These are phyloP conservation scores for Alviniconcha strummeri DNA, from an alignment of 2,888 invertebrate genomes.

Conservation along the genomic window DNA sequence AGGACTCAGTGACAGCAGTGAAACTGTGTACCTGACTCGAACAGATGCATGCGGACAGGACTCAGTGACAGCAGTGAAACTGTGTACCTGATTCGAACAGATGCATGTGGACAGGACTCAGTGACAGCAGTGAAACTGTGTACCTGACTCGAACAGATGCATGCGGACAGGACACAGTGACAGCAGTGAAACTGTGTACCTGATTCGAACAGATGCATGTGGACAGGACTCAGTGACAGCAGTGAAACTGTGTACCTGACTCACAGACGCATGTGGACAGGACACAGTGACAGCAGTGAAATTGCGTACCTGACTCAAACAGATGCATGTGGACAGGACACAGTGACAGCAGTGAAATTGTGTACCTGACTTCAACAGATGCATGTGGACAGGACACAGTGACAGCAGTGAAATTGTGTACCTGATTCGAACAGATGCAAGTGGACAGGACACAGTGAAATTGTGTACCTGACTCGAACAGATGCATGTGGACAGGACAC, in stretches of 20 bases:
- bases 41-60: constrained; percentile 31
- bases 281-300: not conserved
- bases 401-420: not conserved
- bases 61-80: not conserved
- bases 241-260: constrained; percentile 34
- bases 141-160: constrained; percentile 39
- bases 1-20: not conserved
- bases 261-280: constrained; percentile 33
- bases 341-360: not conserved
- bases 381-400: constrained; percentile 21
- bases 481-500: constrained; percentile 30
- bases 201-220: constrained; percentile 37
- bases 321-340: constrained; percentile 29
- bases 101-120: constrained; percentile 23
- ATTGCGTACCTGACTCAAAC: constrained; percentile 37
- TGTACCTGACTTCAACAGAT: constrained; percentile 37
- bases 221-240: not conserved
- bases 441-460: not conserved
- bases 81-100: constrained; percentile 37
- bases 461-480: constrained; percentile 37
- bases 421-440: constrained; percentile 39
- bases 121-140: not conserved
- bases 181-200: constrained; percentile 14
- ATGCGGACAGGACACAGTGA: constrained; percentile 8
- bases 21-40: constrained; percentile 38